Percentiles rank a stretch among this genome's conserved stretches.
Conservation (phyloP, 92 coral and sea anemone genomes). For the Zoanthus gigantus region DNA sequence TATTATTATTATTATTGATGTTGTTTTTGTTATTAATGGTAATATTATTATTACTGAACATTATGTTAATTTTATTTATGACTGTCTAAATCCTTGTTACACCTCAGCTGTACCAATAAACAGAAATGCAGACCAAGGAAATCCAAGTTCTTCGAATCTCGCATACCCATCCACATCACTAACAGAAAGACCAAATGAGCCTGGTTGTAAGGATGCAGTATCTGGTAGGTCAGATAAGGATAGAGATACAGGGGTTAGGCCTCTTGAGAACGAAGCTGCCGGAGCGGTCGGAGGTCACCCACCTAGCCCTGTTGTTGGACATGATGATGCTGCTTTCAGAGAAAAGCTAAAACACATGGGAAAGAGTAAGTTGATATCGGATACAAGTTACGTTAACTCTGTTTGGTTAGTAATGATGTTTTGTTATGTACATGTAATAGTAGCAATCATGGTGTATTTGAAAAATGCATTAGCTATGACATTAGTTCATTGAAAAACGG, state of each 20-base stretch:
- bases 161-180: not conserved
- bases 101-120: not conserved
- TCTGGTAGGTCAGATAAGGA: not conserved
- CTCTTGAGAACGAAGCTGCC: not conserved
- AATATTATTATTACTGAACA: too few species aligned
- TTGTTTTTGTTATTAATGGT: too few species aligned
- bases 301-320: constrained; percentile 41
- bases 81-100: not conserved
- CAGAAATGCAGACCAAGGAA: not conserved
- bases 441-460: too few species aligned
- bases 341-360: constrained; percentile 92
- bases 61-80: too few species aligned
- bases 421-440: too few species aligned
- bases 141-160: not conserved
- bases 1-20: too few species aligned
- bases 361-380: constrained; percentile 67
- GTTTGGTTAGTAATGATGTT: too few species aligned
- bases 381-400: not conserved
- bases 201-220: not conserved
- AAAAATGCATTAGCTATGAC: too few species aligned
- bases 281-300: not conserved
- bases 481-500: too few species aligned
- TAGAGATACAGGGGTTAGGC: not conserved
- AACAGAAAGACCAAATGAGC: constrained; percentile 1
- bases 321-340: constrained; percentile 74